Conservation (phyloP, 2,888 invertebrate species). For the Cryptocheilus praepositus region DNA sequence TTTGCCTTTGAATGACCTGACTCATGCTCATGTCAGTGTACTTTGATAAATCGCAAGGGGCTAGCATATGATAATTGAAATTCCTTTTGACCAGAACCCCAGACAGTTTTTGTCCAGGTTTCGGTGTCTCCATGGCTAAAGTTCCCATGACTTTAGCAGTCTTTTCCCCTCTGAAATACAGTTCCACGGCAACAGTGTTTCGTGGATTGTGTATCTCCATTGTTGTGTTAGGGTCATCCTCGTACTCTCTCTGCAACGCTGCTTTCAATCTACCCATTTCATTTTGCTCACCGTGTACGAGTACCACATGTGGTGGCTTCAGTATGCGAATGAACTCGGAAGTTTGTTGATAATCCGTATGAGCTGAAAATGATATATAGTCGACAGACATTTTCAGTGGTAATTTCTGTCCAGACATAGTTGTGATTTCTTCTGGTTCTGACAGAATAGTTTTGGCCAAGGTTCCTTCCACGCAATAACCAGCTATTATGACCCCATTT, state of each 20-base stretch:
- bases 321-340: conserved; percentile 96
- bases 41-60: conserved; percentile 93
- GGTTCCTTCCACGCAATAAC: conserved; percentile 94
- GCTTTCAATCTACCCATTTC: conserved; percentile 98
- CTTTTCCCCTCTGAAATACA: conserved; percentile 98
- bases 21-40: conserved; percentile 98
- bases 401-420: conserved; percentile 96
- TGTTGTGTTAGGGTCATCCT: conserved; percentile 87
- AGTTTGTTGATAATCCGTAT: conserved; percentile 98
- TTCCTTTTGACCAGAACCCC: conserved; percentile 97
- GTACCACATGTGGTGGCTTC: conserved; percentile 96
- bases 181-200: conserved; percentile 94
- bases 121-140: conserved; percentile 89
- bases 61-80: conserved; percentile 97
- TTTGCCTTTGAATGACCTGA: conserved; percentile 93
- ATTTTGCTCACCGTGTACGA: conserved; percentile 99
- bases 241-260: conserved; percentile 94
- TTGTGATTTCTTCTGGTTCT: conserved; percentile 97
- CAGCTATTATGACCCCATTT: conserved; percentile 99
- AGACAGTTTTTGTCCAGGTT: conserved; percentile 86
- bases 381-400: conserved; percentile 98
- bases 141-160: conserved; percentile 98
- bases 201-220: conserved; percentile 96
- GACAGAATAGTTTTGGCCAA: conserved; percentile 95
- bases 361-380: conserved; percentile 99